Conservation (phyloP, 2,888 invertebrate species). For the Strigamia transsilvanica region DNA sequence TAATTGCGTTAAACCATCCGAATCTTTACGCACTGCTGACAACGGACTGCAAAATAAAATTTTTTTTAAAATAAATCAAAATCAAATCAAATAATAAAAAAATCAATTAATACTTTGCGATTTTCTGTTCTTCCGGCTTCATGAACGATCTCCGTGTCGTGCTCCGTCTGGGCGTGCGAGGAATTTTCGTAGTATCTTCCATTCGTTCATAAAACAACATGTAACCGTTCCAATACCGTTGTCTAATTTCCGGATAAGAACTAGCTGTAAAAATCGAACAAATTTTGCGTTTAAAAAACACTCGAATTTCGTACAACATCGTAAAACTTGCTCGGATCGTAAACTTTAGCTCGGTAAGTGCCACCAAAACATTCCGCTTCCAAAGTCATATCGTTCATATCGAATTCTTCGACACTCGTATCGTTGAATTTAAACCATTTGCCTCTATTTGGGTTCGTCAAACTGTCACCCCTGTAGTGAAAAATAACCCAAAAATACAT, state of each 20-base stretch:
- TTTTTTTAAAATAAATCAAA: not conserved
- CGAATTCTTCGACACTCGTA: conserved; percentile 66
- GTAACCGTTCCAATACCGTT: conserved; percentile 69
- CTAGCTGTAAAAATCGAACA: conserved; percentile 57
- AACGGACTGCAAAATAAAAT: not conserved
- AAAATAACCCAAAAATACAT: conserved; percentile 50
- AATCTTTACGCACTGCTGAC: conserved; percentile 50
- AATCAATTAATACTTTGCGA: not conserved
- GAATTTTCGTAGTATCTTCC: conserved; percentile 61
- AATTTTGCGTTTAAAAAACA: conserved; percentile 52
- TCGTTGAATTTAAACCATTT: conserved; percentile 69
- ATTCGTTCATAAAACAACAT: conserved; percentile 67
- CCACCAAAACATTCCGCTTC: conserved; percentile 68
- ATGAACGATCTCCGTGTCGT: conserved; percentile 54
- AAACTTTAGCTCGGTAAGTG: conserved; percentile 66
- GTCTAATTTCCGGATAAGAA: conserved; percentile 66
- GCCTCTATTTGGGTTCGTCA: conserved; percentile 64
- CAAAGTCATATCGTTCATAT: conserved; percentile 65
- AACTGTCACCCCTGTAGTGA: conserved; percentile 62
- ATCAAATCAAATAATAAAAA: not conserved
- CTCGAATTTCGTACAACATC: not conserved
- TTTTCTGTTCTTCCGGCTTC: conserved; percentile 2
- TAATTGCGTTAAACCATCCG: conserved; percentile 66
- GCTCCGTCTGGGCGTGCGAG: conserved; percentile 60
- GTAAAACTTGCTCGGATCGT: conserved; percentile 61